These are phyloP conservation scores for Atta texana DNA, from an alignment of 1,140 invertebrate genomes.

Conservation along the genomic window DNA sequence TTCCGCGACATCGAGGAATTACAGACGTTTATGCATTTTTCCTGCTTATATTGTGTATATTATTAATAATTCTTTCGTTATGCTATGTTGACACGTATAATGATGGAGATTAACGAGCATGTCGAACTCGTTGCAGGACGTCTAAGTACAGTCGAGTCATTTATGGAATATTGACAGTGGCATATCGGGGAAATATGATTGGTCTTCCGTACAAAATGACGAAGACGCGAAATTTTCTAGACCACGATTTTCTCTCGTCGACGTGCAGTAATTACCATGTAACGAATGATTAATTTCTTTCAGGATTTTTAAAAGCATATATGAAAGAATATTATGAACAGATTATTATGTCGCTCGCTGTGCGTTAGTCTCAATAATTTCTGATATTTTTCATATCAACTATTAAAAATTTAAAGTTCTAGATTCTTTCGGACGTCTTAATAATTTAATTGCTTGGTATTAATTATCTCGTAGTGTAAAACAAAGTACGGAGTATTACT, in stretches of 20 bases:
- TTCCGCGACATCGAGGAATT: slow-evolving; percentile 2
- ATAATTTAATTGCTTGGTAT: background rate
- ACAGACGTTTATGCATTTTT: background rate
- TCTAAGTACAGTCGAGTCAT: slow-evolving; percentile 14
- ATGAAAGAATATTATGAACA: background rate
- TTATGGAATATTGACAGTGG: background rate
- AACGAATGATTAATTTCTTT: slow-evolving; percentile 1
- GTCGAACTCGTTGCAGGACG: slow-evolving; percentile 7
- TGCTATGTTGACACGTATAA: slow-evolving; percentile 38
- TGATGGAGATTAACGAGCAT: slow-evolving; percentile 30
- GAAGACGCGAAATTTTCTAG: slow-evolving; percentile 10
- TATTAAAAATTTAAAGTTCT: background rate
- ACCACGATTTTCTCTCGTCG: slow-evolving; percentile 20
- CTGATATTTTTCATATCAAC: background rate
- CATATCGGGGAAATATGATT: slow-evolving; percentile 8
- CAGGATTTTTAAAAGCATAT: background rate
- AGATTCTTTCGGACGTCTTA: background rate
- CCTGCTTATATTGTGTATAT: background rate
- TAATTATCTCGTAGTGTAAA: background rate
- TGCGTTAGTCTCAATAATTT: background rate
- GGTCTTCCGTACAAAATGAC: background rate
- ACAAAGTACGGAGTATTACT: background rate
- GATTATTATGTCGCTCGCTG: background rate
- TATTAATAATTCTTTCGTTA: slow-evolving; percentile 41
- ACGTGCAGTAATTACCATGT: slow-evolving; percentile 30